Evolutionary conservation across 2,888 invertebrate species (phyloP).

Genomic region (Hesperia comma): DNA sequence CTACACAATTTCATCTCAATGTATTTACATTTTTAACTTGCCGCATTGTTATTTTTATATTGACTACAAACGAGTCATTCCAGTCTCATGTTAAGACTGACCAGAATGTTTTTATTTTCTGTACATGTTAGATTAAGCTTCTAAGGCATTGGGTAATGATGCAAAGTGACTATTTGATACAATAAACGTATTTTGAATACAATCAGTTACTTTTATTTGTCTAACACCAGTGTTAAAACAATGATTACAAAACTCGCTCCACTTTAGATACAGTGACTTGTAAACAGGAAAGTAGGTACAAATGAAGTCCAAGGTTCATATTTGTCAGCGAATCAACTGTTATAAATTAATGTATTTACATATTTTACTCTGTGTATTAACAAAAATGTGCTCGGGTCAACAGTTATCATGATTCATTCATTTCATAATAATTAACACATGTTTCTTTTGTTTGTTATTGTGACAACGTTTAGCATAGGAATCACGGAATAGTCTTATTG

Average conservation of each 20-base stretch:
- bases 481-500: no score
- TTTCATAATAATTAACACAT: no score
- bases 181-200: conserved; percentile 44
- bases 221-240: not conserved
- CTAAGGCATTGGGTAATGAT: conserved; percentile 46
- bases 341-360: no score
- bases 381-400: not conserved
- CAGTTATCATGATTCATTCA: no score
- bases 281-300: conserved; percentile 1
- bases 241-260: not conserved
- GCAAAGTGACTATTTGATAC: conserved; percentile 43
- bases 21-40: conserved; percentile 28
- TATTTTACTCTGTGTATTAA: not conserved
- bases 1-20: not conserved
- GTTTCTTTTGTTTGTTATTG: no score
- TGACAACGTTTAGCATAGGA: no score
- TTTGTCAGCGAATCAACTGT: not conserved
- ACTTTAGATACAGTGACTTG: not conserved
- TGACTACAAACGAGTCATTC: conserved; percentile 38
- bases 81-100: conserved; percentile 48
- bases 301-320: conserved; percentile 2
- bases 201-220: conserved; percentile 34
- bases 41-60: conserved; percentile 33
- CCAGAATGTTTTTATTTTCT: conserved; percentile 38
- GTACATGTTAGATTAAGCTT: conserved; percentile 39